A percentile compares a stretch with the other conserved stretches of the same genome.
These are phyloP conservation scores for Cyanoliseus patagonus DNA, from an alignment of 2,113 vertebrate genomes.

Conservation along the genomic window DNA sequence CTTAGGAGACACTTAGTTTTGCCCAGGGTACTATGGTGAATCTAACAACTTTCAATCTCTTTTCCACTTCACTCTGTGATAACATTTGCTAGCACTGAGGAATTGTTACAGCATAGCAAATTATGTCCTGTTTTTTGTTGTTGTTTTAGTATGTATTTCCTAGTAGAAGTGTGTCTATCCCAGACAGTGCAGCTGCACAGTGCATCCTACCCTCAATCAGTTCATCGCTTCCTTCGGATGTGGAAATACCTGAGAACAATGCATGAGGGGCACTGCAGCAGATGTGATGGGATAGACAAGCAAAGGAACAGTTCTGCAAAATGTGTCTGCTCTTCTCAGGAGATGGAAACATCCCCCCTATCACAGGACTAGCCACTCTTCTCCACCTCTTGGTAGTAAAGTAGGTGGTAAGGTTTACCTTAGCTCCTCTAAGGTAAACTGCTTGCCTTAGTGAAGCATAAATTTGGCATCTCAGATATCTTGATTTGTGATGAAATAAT, in stretches of 20 bases:
- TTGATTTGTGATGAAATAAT: background rate
- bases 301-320: background rate
- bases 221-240: background rate
- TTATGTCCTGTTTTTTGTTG: background rate
- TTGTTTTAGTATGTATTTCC: background rate
- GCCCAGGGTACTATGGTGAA: background rate
- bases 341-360: background rate
- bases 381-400: background rate
- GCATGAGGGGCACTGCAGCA: background rate
- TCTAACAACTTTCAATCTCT: background rate
- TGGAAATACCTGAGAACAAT: background rate
- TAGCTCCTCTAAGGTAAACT: background rate
- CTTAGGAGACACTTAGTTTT: background rate
- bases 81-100: background rate
- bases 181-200: background rate
- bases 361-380: background rate
- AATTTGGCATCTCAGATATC: background rate
- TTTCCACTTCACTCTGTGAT: background rate
- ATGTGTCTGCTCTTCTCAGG: background rate
- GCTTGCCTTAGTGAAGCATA: background rate
- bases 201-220: accelerated
- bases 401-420: background rate
- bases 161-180: background rate
- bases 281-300: background rate
- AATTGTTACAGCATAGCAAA: background rate